Evolutionary conservation across 2,888 invertebrate genomes (phyloP).

Genomic region (Phortica okadai): DNA sequence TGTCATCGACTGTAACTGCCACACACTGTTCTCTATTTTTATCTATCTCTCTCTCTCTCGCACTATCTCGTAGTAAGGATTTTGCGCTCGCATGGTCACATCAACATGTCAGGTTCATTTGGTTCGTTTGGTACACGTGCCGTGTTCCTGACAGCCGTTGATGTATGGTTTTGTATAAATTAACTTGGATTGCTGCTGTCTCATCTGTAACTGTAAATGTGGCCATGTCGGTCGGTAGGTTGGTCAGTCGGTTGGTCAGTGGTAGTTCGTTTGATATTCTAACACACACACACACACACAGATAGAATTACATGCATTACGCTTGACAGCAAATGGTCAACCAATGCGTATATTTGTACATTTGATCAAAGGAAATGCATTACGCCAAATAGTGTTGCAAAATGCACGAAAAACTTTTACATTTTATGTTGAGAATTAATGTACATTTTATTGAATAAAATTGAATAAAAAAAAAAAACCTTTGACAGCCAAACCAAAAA

Average conservation of each 20-base stretch:
- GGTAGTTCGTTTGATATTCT: neutral
- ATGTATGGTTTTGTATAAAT: slow-evolving; percentile 52
- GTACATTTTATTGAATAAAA: too few relatives aligned
- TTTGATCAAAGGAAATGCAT: neutral
- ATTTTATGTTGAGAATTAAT: too few relatives aligned
- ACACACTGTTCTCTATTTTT: neutral
- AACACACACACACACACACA: neutral
- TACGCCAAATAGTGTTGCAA: neutral
- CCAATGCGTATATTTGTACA: neutral
- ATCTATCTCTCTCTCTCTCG: neutral
- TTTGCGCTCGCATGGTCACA: neutral
- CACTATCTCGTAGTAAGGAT: neutral
- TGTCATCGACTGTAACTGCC: neutral
- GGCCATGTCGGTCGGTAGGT: neutral
- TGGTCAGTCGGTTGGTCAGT: neutral
- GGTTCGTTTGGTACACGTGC: slow-evolving; percentile 16
- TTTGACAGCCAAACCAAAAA: too few relatives aligned
- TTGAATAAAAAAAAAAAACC: too few relatives aligned
- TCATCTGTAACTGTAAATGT: neutral
- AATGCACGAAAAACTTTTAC: too few relatives aligned
- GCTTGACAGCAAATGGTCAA: too few relatives aligned
- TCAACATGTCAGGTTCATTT: neutral
- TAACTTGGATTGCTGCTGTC: slow-evolving; percentile 46
- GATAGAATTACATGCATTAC: neutral
- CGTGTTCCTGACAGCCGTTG: slow-evolving; percentile 29